Base-by-base conservation (phyloP, 2,888 invertebrate genomes). In the Scaptomyza reducta region DNA sequence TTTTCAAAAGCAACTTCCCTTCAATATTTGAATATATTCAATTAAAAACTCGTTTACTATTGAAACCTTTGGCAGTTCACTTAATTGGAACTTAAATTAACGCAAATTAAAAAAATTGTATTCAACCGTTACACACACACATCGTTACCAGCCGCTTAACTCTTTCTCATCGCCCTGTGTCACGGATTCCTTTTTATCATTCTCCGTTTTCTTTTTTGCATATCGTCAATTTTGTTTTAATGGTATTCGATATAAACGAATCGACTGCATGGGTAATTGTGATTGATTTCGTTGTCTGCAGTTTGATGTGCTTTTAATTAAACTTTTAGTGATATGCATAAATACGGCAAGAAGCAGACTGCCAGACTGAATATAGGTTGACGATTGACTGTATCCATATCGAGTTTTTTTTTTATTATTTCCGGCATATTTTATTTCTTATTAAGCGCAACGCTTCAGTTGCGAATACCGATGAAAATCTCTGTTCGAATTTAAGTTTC, bases 81-180 rank as follows among this genome's bases (percentile, higher is more conserved):
- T 59, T 61, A 89, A 89, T 87, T 89, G 89, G 85, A 89, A 88
- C 90, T 90, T 90, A 89, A 90, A 90, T 90, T 89, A 90, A 87
- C 77, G 77, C 57, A 80, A 82, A 83, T 81, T 84, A 81, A 72
- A 68, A 58, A 71, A 54, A 38, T 14, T 57, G 13, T 46, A 18
- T 59, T 55, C 13, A 46, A 49, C 53, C 29, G 16, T 13, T 46
- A 6, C 35, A 33, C 25, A 29, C 14, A 29, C 35, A 38, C 38
- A 16, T 40, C 40, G 9, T 22, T 53, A 6, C 5, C 3, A 14
- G 9, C 46, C 14, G 25, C 27, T 35, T 6, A 4, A 10, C 27
- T 46, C 14, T 18, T 46, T 29, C 14, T 46, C 10, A 14, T 46
- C 18, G 22, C 22, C 22, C 5, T 22, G 1, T 38, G 42, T 6